phyloP scores from a whole-genome alignment of 2,888 invertebrate species.

The Emmelina monodactyla region DNA sequence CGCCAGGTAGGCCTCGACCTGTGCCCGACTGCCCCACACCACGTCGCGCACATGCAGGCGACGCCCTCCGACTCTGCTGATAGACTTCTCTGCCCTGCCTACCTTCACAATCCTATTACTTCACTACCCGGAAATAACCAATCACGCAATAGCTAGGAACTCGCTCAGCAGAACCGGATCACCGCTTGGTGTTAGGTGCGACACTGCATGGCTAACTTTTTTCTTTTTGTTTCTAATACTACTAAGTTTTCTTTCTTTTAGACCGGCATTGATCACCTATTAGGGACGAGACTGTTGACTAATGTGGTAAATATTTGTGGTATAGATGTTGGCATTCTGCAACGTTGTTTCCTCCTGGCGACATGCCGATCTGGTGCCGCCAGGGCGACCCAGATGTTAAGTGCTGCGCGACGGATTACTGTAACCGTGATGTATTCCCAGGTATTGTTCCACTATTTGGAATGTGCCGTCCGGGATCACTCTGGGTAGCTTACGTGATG shows the following conservation, averaged over 20 bases:
- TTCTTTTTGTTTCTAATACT: slow-evolving; percentile 39
- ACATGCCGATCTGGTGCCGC: slow-evolving; percentile 69
- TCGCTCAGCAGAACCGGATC: slow-evolving; percentile 1
- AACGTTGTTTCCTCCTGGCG: slow-evolving; percentile 67
- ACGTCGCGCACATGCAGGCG: slow-evolving; percentile 27
- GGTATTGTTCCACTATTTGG: slow-evolving; percentile 41
- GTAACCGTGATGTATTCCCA: slow-evolving; percentile 63
- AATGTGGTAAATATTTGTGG: slow-evolving; percentile 37
- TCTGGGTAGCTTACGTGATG: slow-evolving; percentile 52
- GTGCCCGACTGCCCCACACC: slow-evolving; percentile 33
- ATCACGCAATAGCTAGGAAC: slow-evolving; percentile 3
- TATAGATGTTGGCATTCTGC: slow-evolving; percentile 70
- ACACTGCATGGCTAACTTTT: slow-evolving; percentile 47
- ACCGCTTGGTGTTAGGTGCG: slow-evolving; percentile 39
- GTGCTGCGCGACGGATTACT: slow-evolving; percentile 78
- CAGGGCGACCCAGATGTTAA: slow-evolving; percentile 41
- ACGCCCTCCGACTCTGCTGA: slow-evolving; percentile 18
- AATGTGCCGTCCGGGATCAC: slow-evolving; percentile 35
- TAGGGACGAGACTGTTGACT: slow-evolving; percentile 20
- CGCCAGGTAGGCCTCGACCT: slow-evolving; percentile 69
- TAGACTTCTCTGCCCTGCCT: not conserved
- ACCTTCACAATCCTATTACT: not conserved
- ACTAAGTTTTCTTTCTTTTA: slow-evolving; percentile 41
- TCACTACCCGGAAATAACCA: not conserved
- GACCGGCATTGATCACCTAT: slow-evolving; percentile 58